A percentile compares a stretch with the other conserved stretches of the same genome.
Evolutionary conservation across 2,888 invertebrate genomes (phyloP).

Genomic region (Micoletzkya japonica): DNA sequence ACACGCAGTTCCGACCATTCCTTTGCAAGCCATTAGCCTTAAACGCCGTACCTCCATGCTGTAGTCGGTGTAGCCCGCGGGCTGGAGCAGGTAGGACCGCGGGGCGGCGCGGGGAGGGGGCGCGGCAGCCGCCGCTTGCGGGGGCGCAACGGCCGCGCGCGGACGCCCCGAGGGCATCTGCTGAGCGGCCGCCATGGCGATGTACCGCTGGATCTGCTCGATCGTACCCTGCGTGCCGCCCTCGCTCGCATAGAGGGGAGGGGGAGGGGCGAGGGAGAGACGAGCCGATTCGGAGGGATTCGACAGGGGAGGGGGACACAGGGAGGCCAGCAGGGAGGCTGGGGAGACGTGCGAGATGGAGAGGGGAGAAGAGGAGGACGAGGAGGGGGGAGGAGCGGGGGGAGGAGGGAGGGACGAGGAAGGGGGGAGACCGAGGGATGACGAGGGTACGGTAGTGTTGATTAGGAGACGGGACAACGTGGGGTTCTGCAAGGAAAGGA

Average conservation of each 20-base stretch:
- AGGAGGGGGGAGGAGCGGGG: neutral
- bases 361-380: neutral
- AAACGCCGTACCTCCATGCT: conserved; percentile 3
- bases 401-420: neutral
- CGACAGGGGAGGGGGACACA: neutral
- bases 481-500: no score
- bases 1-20: no score
- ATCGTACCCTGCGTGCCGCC: neutral
- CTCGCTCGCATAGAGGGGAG: neutral
- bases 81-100: conserved; percentile 11
- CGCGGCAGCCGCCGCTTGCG: neutral
- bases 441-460: no score
- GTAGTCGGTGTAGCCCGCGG: conserved; percentile 6
- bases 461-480: no score
- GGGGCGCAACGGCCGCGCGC: neutral
- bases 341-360: neutral
- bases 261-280: neutral
- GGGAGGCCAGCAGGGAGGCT: neutral
- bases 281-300: neutral
- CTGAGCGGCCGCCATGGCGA: neutral
- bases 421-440: neutral
- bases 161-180: neutral
- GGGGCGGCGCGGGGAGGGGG: neutral
- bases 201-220: neutral
- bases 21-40: no score